Conservation (phyloP, 2,113 vertebrate species). For the Bubo blakistoni region DNA sequence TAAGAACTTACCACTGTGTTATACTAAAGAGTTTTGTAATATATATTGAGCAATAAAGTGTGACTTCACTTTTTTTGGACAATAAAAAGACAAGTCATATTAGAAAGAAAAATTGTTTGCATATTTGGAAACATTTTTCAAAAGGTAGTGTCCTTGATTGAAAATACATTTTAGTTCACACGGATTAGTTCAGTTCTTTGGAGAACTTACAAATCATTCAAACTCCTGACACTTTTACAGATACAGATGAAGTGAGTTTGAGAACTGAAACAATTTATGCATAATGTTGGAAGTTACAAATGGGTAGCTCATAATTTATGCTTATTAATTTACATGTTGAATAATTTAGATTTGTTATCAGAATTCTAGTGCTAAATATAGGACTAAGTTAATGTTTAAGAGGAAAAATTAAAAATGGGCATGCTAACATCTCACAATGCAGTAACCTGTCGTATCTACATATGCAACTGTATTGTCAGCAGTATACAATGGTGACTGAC, state of each 20-base stretch:
- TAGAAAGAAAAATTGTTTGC: background rate
- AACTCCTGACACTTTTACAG: background rate
- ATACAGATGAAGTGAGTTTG: background rate
- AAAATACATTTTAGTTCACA: background rate
- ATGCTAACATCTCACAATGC: background rate
- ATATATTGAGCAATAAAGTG: background rate
- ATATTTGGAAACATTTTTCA: background rate
- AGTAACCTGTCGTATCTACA: background rate
- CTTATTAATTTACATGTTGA: background rate
- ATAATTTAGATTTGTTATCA: background rate
- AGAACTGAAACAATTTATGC: background rate
- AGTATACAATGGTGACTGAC: background rate
- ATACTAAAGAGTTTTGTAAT: background rate
- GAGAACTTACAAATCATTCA: background rate
- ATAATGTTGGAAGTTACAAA: background rate
- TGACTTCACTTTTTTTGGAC: background rate
- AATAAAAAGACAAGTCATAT: background rate
- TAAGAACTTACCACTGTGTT: constrained; percentile 39
- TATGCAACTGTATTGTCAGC: background rate
- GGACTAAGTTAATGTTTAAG: background rate
- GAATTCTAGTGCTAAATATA: background rate
- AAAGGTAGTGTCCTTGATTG: background rate
- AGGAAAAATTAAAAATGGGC: background rate
- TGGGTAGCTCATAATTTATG: background rate
- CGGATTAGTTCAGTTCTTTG: background rate